Percentiles rank a stretch among this genome's conserved stretches.
Evolutionary conservation across 1,140 invertebrate genomes (phyloP).

Genomic region (Limonius californicus): DNA sequence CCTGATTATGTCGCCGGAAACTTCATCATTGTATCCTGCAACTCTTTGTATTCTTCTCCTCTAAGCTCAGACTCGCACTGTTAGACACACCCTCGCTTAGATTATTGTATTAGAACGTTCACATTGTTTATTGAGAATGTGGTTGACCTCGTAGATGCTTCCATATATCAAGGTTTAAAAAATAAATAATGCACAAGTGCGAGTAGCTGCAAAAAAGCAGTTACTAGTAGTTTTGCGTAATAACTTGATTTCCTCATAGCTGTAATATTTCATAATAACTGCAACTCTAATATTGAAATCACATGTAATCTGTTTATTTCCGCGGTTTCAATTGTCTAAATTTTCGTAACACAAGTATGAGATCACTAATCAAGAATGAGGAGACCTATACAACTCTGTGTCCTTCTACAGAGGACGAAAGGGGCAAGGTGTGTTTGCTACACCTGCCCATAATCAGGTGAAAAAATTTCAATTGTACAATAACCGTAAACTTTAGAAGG

Average conservation of each 20-base stretch:
- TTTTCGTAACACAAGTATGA: too few relatives aligned
- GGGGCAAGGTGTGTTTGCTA: neutral
- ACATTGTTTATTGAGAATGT: constrained; percentile 12
- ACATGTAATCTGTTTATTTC: neutral
- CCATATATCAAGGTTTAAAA: constrained; percentile 4
- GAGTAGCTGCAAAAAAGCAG: too few relatives aligned
- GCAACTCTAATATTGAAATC: neutral
- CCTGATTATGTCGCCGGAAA: neutral
- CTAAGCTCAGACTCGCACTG: neutral
- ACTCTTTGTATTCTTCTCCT: too few relatives aligned
- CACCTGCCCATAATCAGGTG: neutral
- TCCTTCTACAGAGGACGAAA: neutral
- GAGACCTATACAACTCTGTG: neutral
- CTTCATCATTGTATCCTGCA: neutral
- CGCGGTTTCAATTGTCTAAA: neutral
- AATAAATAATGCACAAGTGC: neutral
- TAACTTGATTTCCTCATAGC: too few relatives aligned
- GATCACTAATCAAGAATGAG: too few relatives aligned
- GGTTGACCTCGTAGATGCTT: constrained; percentile 8
- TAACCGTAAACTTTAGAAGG: too few relatives aligned
- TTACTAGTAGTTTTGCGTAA: neutral
- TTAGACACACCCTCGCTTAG: neutral
- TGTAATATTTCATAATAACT: neutral
- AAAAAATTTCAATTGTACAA: neutral
- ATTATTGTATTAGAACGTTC: constrained; percentile 5